Evolutionary conservation across 37 sponge, comb jelly and placozoan species (phyloP).

Genomic region (Halichondria panicea): DNA sequence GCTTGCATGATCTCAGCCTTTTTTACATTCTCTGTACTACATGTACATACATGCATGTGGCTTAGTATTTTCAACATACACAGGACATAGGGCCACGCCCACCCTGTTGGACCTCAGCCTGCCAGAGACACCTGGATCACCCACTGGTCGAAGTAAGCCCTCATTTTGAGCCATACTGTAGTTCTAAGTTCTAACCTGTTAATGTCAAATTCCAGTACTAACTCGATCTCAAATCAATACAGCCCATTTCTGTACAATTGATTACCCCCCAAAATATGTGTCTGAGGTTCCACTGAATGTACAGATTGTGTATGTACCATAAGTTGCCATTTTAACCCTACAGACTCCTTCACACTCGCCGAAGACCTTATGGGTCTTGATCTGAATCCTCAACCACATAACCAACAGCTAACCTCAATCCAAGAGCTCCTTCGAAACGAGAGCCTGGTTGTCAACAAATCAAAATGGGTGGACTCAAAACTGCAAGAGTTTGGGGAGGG

Average conservation of each 20-base stretch:
- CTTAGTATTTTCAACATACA: background rate
- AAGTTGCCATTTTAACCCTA: background rate
- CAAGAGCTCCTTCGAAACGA: conserved; percentile 30
- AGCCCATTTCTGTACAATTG: background rate
- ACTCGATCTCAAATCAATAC: background rate
- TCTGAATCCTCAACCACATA: conserved; percentile 16
- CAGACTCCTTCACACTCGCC: conserved; percentile 46
- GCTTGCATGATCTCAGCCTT: background rate
- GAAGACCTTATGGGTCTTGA: conserved; percentile 69
- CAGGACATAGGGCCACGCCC: background rate
- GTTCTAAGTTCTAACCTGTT: background rate
- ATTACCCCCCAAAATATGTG: too few relatives aligned
- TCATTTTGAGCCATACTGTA: background rate
- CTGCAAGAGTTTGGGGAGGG: conserved; percentile 30
- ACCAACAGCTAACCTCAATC: conserved; percentile 23
- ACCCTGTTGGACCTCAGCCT: conserved; percentile 50
- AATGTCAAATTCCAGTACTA: background rate
- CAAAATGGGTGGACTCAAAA: conserved; percentile 58
- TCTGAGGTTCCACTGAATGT: too few relatives aligned
- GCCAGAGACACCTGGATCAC: conserved; percentile 4
- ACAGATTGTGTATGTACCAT: too few relatives aligned
- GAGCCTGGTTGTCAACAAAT: conserved; percentile 10
- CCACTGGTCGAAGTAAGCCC: conserved; percentile 8
- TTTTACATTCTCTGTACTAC: background rate
- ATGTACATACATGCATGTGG: background rate